These are phyloP conservation scores for Valencia hispanica DNA, from an alignment of 2,797 vertebrate species.

Conservation along the genomic window DNA sequence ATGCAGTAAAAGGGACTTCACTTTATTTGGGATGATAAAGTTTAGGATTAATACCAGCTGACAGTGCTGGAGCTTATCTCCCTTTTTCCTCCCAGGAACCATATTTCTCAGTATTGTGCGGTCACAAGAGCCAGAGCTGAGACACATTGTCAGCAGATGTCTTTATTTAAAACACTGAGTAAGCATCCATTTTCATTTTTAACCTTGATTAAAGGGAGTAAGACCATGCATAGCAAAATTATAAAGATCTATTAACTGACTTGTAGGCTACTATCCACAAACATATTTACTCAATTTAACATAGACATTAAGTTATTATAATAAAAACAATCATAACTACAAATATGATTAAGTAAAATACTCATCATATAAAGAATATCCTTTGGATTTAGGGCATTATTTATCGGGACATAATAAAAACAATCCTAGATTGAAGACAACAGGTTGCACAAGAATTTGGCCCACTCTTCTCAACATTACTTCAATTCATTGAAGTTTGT, in stretches of 20 bases:
- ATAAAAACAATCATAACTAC: not conserved
- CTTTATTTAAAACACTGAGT: slow-evolving; percentile 33
- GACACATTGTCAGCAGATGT: slow-evolving; percentile 35
- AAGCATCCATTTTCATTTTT: not conserved
- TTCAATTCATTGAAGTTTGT: not conserved
- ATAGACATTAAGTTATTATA: not conserved
- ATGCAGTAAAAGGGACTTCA: slow-evolving; percentile 25
- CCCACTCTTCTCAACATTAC: no score
- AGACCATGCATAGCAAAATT: not conserved
- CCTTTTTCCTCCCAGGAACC: slow-evolving; percentile 37
- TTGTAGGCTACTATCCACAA: not conserved
- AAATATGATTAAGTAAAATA: not conserved
- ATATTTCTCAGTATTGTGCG: slow-evolving; percentile 37
- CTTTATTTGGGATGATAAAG: slow-evolving; percentile 43
- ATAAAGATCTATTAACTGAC: not conserved
- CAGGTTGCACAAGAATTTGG: no score
- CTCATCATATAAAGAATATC: not conserved
- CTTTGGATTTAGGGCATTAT: not conserved
- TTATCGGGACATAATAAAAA: not conserved
- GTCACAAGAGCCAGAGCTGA: slow-evolving; percentile 35
- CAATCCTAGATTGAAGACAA: no score
- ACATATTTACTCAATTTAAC: not conserved
- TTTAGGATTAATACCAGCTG: slow-evolving; percentile 35
- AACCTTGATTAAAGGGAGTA: no score
- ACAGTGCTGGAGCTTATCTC: slow-evolving; percentile 42